Percentiles rank a stretch among this genome's conserved stretches.
These are phyloP conservation scores for Progne subis DNA, from an alignment of 2,113 vertebrate species.

Conservation along the genomic window DNA sequence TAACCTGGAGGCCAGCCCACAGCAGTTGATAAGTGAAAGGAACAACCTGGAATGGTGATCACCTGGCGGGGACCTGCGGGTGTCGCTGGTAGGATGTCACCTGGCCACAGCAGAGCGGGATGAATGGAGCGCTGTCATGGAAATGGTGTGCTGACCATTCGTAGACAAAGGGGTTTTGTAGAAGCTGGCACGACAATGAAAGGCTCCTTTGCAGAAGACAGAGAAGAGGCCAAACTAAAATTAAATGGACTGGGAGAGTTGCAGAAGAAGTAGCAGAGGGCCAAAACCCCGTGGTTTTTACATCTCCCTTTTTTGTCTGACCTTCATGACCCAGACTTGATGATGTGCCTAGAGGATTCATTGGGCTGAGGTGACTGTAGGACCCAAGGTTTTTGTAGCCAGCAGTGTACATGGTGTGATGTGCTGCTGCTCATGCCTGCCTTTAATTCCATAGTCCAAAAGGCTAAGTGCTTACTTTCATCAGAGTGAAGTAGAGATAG, in stretches of 20 bases:
- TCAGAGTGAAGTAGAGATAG: background rate
- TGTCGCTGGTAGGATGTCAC: background rate
- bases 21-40: background rate
- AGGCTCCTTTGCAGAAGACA: background rate
- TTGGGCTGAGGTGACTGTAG: background rate
- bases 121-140: background rate
- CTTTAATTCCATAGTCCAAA: slow-evolving; percentile 40
- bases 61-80: background rate
- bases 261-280: background rate
- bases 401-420: background rate
- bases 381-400: background rate
- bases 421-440: background rate
- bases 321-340: background rate
- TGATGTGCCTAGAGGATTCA: background rate
- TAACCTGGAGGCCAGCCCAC: background rate
- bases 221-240: background rate
- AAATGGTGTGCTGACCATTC: background rate
- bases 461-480: slow-evolving; percentile 8
- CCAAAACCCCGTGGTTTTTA: background rate
- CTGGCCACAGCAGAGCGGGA: background rate
- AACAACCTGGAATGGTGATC: background rate
- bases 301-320: background rate
- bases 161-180: background rate
- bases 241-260: background rate
- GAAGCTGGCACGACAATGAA: background rate